Evolutionary conservation across 2,113 vertebrate genomes (phyloP), one percentile per base, ranked within the genome.

Genomic region (Bettongia penicillata): DNA sequence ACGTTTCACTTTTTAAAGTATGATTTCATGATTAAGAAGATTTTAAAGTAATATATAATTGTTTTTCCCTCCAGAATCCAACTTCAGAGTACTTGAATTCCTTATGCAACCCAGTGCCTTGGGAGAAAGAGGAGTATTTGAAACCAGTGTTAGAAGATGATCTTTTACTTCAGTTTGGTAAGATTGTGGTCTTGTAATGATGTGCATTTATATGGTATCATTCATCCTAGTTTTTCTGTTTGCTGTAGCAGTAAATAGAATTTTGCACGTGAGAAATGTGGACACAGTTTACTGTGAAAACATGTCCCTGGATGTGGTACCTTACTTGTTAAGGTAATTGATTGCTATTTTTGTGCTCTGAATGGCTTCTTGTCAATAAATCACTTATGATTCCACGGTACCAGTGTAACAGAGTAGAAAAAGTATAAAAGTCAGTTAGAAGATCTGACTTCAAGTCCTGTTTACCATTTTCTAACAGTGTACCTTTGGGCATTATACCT

Each of bases 111-210:
- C 97, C 98, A 0, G 96, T 99, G 95, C 99, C 99, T 37, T 99
- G 99, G 99, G 98, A 99, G 51, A 99, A 98, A 90, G 99, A 99
- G 19, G 99, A 99, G 19, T 99, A 99, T 97, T 98, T 99, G 98
- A 99, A 99, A 95, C 99, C 99, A 1, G 98, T 98, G 4, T 97
- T 99, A 11, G 98, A 99, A 97, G 99, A 99, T 97, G 99, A 99
- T 95, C 98, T 98, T 1, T 98, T 99, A 28, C 99, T 99, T 95
- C 99, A 99, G 94, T 99, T 99, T 94, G 99, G 99, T 99, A 99
- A 98, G 94, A 47, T 61, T 53, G 95, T 49, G 16, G 19, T 91
- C n/a, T 10, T n/a, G 12, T 94, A 9, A 94, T 48, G 93, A 2
- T 31, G 51, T 94, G 49, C 53, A 19, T 53, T 26, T 92, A 84